phyloP scores from a whole-genome alignment of 2,113 vertebrate species.

The Fregetta grallaria region DNA sequence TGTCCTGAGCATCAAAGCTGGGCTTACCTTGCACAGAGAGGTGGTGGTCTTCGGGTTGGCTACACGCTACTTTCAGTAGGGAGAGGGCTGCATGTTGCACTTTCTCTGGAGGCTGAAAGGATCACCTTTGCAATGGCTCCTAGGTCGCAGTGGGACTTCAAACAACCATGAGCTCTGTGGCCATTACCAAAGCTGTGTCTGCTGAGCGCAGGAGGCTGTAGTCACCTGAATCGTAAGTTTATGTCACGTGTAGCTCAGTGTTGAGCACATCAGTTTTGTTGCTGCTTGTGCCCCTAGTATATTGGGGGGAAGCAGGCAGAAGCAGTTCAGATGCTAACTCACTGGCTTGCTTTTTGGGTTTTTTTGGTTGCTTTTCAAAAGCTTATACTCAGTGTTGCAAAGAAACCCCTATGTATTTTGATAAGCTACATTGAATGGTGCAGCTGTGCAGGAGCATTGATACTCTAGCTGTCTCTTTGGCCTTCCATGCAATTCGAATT shows the following conservation, averaged over 20 bases:
- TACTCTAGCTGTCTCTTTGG: background rate
- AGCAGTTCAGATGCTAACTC: background rate
- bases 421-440: background rate
- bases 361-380: background rate
- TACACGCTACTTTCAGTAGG: background rate
- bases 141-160: background rate
- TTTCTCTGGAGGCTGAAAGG: background rate
- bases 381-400: background rate
- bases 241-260: rapidly evolving
- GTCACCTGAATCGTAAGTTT: background rate
- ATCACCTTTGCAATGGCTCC: background rate
- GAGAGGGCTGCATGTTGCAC: background rate
- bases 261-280: background rate
- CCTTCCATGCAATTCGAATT: background rate
- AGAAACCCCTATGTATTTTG: background rate
- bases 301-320: background rate
- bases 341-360: background rate
- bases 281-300: background rate
- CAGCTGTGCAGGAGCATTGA: background rate
- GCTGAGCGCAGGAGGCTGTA: background rate
- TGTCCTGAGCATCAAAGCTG: rapidly evolving
- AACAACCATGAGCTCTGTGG: background rate
- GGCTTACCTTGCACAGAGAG: background rate
- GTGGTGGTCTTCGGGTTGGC: background rate
- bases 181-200: background rate